Evolutionary conservation across 37 sponge, comb jelly and placozoan species (phyloP).

Genomic region (Ianthella basta): DNA sequence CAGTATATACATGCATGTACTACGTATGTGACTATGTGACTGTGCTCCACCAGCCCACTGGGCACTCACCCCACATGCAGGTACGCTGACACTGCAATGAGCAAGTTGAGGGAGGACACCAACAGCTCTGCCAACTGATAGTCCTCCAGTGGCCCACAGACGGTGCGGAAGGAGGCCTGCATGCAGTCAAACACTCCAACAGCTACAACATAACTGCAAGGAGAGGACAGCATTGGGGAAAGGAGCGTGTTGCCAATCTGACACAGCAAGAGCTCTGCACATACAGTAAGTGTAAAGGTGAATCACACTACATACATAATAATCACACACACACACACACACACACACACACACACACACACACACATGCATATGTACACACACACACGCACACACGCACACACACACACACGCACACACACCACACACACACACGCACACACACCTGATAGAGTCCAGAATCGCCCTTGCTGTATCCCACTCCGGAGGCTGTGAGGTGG

Average conservation of each 20-base stretch:
- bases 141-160: slow-evolving; percentile 66
- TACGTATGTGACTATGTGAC: too few species aligned
- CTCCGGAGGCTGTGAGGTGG: not conserved
- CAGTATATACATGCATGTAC: too few species aligned
- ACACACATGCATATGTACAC: slow-evolving; percentile 5
- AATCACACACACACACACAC: slow-evolving; percentile 28
- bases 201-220: slow-evolving; percentile 70
- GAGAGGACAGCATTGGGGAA: not conserved
- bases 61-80: slow-evolving; percentile 58
- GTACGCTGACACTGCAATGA: slow-evolving; percentile 58
- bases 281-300: too few species aligned
- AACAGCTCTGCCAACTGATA: slow-evolving; percentile 41
- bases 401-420: slow-evolving; percentile 16
- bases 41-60: too few species aligned
- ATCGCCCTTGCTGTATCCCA: not conserved
- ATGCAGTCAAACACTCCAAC: slow-evolving; percentile 61
- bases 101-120: slow-evolving; percentile 54
- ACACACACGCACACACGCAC: slow-evolving; percentile 15
- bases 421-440: slow-evolving; percentile 7
- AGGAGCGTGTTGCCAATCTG: not conserved
- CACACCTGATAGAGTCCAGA: not conserved
- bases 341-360: slow-evolving; percentile 27
- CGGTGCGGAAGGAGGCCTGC: slow-evolving; percentile 41
- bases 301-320: not conserved
- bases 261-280: not conserved